Percentiles rank a stretch among this genome's conserved stretches.
Conservation (phyloP, 2,113 vertebrate species). For the Alethe diademata region DNA sequence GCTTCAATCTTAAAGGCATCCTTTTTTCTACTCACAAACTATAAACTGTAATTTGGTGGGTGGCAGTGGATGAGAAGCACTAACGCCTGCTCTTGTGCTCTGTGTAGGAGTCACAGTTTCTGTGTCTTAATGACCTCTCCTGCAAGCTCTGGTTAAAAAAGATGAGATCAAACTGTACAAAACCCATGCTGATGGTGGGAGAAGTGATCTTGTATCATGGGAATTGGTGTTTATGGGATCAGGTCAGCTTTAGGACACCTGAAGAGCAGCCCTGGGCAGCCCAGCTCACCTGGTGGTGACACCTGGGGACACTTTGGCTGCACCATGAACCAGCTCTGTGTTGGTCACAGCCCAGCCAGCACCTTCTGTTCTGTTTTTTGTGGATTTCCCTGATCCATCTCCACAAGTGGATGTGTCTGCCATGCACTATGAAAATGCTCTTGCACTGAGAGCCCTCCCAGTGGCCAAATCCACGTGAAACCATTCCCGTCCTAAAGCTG, state of each 20-base stretch:
- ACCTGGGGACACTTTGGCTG: background rate
- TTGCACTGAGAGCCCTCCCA: background rate
- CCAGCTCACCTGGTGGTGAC: background rate
- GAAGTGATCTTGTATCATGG: accelerated
- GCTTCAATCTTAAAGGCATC: constrained; percentile 10
- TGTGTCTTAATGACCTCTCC: background rate
- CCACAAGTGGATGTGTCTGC: background rate
- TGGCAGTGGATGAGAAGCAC: background rate
- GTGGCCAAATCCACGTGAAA: background rate
- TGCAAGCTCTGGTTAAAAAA: background rate
- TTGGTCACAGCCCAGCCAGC: background rate
- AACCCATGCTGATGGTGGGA: background rate
- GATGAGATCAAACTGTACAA: background rate
- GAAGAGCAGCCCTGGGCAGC: background rate
- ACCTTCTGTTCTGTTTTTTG: background rate
- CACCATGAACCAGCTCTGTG: background rate
- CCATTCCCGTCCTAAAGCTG: background rate
- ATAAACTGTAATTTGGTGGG: constrained; percentile 29
- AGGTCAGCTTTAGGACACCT: background rate
- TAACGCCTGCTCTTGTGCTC: background rate
- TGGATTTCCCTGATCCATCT: background rate
- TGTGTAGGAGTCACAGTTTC: background rate
- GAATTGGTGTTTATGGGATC: background rate
- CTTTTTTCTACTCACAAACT: constrained; percentile 38
- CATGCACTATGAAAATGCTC: background rate